Base-by-base conservation (phyloP, 2,797 vertebrate genomes). In the Cygnus olor region DNA sequence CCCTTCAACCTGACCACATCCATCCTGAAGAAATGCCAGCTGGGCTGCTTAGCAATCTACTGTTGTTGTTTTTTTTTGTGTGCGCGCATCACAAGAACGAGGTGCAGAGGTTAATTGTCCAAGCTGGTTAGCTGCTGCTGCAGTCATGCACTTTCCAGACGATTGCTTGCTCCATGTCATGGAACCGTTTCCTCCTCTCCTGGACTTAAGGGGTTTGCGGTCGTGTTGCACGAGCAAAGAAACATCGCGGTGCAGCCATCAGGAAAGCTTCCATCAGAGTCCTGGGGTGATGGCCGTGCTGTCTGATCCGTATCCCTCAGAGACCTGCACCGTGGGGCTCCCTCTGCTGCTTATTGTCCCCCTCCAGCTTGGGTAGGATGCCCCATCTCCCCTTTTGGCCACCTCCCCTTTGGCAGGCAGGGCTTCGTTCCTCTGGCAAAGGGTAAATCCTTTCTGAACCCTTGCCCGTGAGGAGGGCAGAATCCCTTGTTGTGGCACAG, bases 31-130 rank as follows among this genome's bases (percentile, higher is more conserved):
- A 44, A 42, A 2, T 40, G 32, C 78, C 72, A 85, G 72, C 89
- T 88, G 87, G 68, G 44, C 74, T 87, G 40, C 58, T 57, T 1
- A 32, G 68, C 63, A 80, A 40, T 69, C 30, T 65, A 36, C 54
- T 82, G 0, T 4, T 91, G 90, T 83, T 68, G 79, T 22, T 44
- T 34, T 34, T 24, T 13, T 81, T n/a, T 0, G 2, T 70, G 22
- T 25, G 22, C 2, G 47, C 4, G 13, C 47, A 30, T 21, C 14
- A 1, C 57, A 61, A 68, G 73, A 88, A 44, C 34, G 21, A 34
- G 65, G 51, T 94, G 84, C 80, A 80, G 87, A 77, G 72, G 72
- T 83, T 93, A 81, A 76, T 70, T 86, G 80, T 76, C 85, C 44
- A 25, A 89, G 21, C n/a, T 91, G 64, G 88, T 81, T 15, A 86